phyloP scores from a whole-genome alignment of 1,140 invertebrate genomes.

The Ceratosolen solmsi region DNA sequence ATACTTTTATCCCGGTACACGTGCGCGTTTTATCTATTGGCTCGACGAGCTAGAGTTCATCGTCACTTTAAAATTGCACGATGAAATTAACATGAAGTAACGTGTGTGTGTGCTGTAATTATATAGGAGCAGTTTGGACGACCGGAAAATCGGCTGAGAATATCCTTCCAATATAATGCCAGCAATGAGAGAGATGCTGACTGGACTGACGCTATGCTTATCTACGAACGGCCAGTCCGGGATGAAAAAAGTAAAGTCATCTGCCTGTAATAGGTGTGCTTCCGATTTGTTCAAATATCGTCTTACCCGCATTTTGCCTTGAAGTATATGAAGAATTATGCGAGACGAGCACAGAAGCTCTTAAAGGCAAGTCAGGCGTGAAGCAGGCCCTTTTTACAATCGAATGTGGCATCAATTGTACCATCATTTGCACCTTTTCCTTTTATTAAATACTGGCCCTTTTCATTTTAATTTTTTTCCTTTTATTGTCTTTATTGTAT shows the following conservation, averaged over 20 bases:
- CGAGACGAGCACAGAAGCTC: neutral
- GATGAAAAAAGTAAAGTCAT: slow-evolving; percentile 30
- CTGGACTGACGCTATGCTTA: slow-evolving; percentile 27
- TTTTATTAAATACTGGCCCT: neutral
- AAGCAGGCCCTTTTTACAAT: slow-evolving; percentile 1
- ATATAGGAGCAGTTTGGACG: slow-evolving; percentile 49
- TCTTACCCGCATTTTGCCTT: neutral
- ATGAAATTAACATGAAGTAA: slow-evolving; percentile 48
- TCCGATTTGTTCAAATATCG: slow-evolving; percentile 4
- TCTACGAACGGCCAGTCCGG: slow-evolving; percentile 25
- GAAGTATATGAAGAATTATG: slow-evolving; percentile 8
- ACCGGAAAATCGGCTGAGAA: slow-evolving; percentile 40
- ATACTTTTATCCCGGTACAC: slow-evolving; percentile 45
- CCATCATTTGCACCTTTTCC: neutral
- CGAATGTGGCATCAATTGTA: slow-evolving; percentile 10
- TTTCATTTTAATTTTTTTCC: neutral
- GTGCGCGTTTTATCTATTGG: slow-evolving; percentile 16
- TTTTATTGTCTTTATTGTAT: too few relatives aligned
- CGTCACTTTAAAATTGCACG: slow-evolving; percentile 31
- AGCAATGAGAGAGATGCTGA: neutral
- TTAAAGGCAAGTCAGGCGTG: slow-evolving; percentile 27
- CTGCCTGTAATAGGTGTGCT: neutral
- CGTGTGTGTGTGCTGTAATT: slow-evolving; percentile 36
- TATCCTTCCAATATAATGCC: neutral
- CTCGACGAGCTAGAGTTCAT: neutral